Conservation (phyloP, 2,888 invertebrate genomes). For the Brenthis daphne region DNA sequence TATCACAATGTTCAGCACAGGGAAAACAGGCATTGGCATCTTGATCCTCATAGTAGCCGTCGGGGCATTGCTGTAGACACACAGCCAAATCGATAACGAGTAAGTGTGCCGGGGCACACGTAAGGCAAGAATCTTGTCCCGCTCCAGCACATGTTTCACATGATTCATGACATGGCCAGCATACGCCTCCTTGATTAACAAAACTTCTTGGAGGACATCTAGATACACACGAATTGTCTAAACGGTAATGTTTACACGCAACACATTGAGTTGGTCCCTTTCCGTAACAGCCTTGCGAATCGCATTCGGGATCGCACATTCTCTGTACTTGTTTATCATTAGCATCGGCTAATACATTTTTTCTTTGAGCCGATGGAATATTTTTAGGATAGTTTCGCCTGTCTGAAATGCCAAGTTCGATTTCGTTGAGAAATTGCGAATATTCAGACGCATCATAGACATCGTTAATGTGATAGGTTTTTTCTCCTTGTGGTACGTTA, state of each 20-base stretch:
- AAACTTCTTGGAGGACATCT: conserved; percentile 92
- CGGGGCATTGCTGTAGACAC: conserved; percentile 93
- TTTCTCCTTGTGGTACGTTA: conserved; percentile 67
- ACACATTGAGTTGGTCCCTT: conserved; percentile 92
- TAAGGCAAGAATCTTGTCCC: conserved; percentile 92
- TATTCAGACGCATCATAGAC: conserved; percentile 83
- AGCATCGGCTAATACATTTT: conserved; percentile 83
- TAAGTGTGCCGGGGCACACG: conserved; percentile 92
- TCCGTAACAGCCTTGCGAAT: conserved; percentile 90
- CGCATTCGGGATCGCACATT: conserved; percentile 91
- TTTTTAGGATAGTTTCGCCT: conserved; percentile 86
- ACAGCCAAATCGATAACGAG: conserved; percentile 92
- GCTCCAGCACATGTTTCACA: conserved; percentile 94
- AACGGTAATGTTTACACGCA: conserved; percentile 90
- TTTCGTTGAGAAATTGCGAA: conserved; percentile 79
- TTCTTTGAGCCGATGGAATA: conserved; percentile 83
- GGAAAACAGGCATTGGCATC: conserved; percentile 91
- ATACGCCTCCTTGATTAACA: conserved; percentile 90
- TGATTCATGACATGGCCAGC: conserved; percentile 94
- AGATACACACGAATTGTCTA: conserved; percentile 93
- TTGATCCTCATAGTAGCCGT: conserved; percentile 92
- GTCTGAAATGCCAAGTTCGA: conserved; percentile 80
- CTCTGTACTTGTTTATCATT: conserved; percentile 84
- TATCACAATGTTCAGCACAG: conserved; percentile 93
- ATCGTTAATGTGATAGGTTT: conserved; percentile 85